A percentile compares a stretch with the other conserved stretches of the same genome.
These are phyloP conservation scores for Acinonyx jubatus DNA, from an alignment of 2,113 vertebrate genomes.

Conservation along the genomic window DNA sequence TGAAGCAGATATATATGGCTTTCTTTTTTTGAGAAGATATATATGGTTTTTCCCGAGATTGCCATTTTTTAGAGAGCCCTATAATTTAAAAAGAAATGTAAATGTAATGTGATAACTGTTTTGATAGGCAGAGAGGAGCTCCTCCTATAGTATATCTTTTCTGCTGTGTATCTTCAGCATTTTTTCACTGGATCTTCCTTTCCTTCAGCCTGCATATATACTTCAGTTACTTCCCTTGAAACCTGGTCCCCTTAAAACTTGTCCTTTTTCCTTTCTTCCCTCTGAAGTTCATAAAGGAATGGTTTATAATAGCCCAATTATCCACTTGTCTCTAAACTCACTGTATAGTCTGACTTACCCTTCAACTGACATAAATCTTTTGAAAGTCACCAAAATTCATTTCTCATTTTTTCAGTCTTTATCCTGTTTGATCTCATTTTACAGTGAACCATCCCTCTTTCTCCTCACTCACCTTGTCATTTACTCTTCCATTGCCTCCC, in stretches of 20 bases:
- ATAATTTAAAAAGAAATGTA: neutral
- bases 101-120: neutral
- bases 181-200: neutral
- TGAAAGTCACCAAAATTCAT: conserved; percentile 5
- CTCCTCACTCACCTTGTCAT: neutral
- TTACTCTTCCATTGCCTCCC: neutral
- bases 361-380: neutral
- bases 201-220: neutral
- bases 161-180: neutral
- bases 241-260: neutral
- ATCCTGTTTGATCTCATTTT: neutral
- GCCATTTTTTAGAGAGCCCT: neutral
- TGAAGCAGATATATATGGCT: neutral
- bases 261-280: neutral
- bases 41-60: neutral
- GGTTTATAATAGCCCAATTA: neutral
- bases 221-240: neutral
- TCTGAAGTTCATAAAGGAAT: neutral
- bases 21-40: neutral
- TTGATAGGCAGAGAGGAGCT: neutral
- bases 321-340: neutral
- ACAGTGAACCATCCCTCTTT: neutral
- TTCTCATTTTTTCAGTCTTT: neutral
- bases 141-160: neutral
- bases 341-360: neutral